Evolutionary conservation across 2,113 vertebrate species (phyloP), one percentile per base, ranked within the genome.

Genomic region (Phalacrocorax aristotelis): DNA sequence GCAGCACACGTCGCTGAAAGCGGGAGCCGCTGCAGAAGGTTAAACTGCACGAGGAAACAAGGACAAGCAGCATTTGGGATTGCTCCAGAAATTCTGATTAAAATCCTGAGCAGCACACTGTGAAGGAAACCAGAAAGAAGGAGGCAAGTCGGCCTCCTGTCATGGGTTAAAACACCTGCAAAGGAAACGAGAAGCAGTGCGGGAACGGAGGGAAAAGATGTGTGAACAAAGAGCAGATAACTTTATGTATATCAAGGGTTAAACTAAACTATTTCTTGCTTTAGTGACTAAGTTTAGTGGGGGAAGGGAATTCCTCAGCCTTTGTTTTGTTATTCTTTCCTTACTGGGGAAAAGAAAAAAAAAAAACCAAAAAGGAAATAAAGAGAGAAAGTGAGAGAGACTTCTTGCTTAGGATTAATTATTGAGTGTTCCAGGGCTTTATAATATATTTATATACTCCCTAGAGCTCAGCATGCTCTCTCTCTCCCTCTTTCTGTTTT

Each of bases 401-500:
- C 34, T 95, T 92, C 65, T 92, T 92, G 52, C 69, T 95, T 34
- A 57, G 66, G 78, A 95, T 95, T 91, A 97, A 97, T 97, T 94
- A 95, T 89, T 95, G 87, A 96, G 66, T 36, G 18, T 80, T 95
- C 58, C 87, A 91, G 58, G 55, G 66, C 54, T 95, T 94, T 87
- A 94, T 95, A 80, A 94, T 88, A 94, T 91, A 97, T 97, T 94
- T 92, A 94, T 96, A 66, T n/a, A 66, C n/a, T 94, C 71, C 68
- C 64, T 54, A 58, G 79, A 90, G 62, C 26, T 25, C 38, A 20
- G 14, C 57, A 61, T 13, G 3, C 7, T 23, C 42, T 77, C 60
- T 86, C 10, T 69, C 20, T 32, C 52, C 46, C 18, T 51, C 22
- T 68, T 90, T 82, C 16, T 79, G 26, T 91, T 93, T 87, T 87